Percentiles rank a stretch among this genome's conserved stretches.
Conservation (phyloP, 2,113 vertebrate species). For the Aegithalos caudatus region DNA sequence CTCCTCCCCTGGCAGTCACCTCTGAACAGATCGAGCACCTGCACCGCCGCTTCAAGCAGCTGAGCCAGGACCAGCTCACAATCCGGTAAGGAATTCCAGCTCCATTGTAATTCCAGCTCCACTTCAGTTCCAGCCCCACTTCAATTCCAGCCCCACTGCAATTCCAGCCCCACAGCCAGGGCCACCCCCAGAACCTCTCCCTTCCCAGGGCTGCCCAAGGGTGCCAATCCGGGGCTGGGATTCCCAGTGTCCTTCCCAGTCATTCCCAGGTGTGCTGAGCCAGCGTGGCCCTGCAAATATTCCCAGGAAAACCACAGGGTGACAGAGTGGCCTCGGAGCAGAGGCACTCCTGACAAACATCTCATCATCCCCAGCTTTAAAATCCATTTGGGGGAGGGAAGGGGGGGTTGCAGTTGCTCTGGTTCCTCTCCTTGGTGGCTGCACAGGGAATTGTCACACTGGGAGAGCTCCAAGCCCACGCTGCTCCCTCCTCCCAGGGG, state of each 20-base stretch:
- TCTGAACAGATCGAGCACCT: slow-evolving; percentile 87
- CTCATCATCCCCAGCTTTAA: accelerated
- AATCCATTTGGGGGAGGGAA: accelerated
- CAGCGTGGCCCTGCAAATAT: too few relatives aligned
- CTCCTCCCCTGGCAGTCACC: slow-evolving; percentile 75
- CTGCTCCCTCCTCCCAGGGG: accelerated
- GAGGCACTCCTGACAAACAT: accelerated
- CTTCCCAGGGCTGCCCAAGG: accelerated
- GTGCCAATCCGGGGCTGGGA: accelerated
- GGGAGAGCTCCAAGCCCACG: accelerated
- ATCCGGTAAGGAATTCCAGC: slow-evolving; percentile 75
- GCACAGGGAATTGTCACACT: background rate
- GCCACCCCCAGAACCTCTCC: background rate
- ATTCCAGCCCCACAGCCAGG: accelerated
- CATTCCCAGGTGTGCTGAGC: accelerated
- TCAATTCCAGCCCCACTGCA: background rate
- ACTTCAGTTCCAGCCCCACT: accelerated
- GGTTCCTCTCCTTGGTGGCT: accelerated
- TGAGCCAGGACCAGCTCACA: slow-evolving; percentile 80
- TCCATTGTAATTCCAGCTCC: too few relatives aligned
- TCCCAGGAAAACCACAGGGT: accelerated
- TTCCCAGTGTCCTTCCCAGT: accelerated
- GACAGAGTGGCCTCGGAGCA: accelerated
- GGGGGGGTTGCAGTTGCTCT: background rate
- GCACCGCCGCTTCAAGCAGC: slow-evolving; percentile 82